Evolutionary conservation across 2,888 invertebrate genomes (phyloP).

Genomic region (Drosophila pseudotakahashii): DNA sequence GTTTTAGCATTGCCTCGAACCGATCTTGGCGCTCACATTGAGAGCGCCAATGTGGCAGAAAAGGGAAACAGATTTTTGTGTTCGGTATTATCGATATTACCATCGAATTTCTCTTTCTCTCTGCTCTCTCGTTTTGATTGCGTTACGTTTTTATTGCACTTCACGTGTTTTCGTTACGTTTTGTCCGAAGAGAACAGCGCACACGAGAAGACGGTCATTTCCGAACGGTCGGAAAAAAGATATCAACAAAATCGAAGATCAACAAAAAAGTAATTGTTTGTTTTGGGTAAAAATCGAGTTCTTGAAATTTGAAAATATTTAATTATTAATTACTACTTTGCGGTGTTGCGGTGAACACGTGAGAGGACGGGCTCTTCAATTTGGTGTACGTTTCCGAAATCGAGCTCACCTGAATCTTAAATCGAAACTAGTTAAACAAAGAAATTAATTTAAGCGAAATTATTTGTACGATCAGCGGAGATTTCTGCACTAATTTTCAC

Average conservation of each 20-base stretch:
- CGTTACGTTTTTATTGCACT: too few relatives aligned
- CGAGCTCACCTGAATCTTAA: background rate
- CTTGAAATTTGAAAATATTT: background rate
- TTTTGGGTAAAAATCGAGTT: slow-evolving; percentile 1
- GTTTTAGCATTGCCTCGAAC: background rate
- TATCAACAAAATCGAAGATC: background rate
- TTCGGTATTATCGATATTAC: too few relatives aligned
- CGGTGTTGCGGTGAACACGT: background rate
- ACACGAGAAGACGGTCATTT: too few relatives aligned
- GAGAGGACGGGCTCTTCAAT: background rate
- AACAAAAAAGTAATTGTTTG: slow-evolving; percentile 5
- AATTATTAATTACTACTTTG: too few relatives aligned
- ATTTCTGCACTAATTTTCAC: slow-evolving; percentile 72
- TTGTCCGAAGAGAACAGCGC: too few relatives aligned
- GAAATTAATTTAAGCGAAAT: slow-evolving; percentile 20
- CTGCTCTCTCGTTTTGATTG: too few relatives aligned
- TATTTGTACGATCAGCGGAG: slow-evolving; percentile 53
- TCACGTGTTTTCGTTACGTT: too few relatives aligned
- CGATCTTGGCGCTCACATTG: background rate
- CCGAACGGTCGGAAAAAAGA: too few relatives aligned
- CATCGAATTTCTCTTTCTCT: too few relatives aligned
- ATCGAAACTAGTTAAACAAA: slow-evolving; percentile 18
- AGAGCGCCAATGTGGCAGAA: background rate
- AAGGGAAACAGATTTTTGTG: background rate
- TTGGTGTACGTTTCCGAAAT: background rate